These are phyloP conservation scores for Parus major DNA, from an alignment of 2,113 vertebrate genomes.

Conservation along the genomic window DNA sequence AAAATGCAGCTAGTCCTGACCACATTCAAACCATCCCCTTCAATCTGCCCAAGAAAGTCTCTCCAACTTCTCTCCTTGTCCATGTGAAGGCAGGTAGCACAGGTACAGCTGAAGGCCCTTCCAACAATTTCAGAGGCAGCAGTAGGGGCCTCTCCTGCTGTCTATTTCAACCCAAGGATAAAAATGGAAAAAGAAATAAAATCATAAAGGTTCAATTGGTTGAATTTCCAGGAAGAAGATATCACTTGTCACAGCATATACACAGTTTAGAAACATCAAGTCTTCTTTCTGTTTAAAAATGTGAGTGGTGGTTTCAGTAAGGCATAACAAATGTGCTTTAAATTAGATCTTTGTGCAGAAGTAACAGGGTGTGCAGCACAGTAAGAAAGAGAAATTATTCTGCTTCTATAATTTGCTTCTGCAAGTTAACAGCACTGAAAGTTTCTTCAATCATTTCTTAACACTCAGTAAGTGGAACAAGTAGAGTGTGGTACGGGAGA, in stretches of 20 bases:
- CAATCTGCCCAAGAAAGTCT: not conserved
- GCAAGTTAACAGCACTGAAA: not conserved
- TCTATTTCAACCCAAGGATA: not conserved
- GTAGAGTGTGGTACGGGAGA: not conserved
- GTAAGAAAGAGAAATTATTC: conserved; percentile 8
- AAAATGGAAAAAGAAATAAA: not conserved
- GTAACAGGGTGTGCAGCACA: not conserved
- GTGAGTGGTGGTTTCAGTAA: not conserved
- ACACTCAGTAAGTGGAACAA: not conserved
- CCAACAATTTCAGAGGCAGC: not conserved
- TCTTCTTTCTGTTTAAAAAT: not conserved
- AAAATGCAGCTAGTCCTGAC: not conserved
- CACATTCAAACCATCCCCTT: not conserved
- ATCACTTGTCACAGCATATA: not conserved
- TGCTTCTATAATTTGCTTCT: conserved; percentile 13
- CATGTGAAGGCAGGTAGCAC: not conserved
- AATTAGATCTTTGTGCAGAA: conserved; percentile 26
- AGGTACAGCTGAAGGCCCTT: not conserved
- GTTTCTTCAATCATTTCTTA: conserved; percentile 3
- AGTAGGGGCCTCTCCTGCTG: not conserved
- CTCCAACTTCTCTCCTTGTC: not conserved
- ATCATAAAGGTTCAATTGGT: not conserved
- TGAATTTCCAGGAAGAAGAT: not conserved
- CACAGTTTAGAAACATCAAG: not conserved
- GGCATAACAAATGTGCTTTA: not conserved